These are phyloP conservation scores for Halocynthia aurantium DNA, from an alignment of 23 tunicate genomes.

Conservation along the genomic window DNA sequence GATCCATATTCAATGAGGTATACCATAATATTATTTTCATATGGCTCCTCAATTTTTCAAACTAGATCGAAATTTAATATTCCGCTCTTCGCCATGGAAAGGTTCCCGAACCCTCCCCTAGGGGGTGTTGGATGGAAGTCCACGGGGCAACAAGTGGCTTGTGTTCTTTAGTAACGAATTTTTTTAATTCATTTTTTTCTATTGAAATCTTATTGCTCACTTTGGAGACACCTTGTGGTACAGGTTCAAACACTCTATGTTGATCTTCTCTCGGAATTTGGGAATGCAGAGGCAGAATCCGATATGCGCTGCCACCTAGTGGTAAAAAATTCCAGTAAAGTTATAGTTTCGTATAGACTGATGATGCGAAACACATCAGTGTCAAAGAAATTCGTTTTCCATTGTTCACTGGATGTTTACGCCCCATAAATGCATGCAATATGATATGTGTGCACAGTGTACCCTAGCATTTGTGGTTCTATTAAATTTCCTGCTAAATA, in stretches of 20 bases:
- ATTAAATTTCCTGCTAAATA: too few relatives aligned
- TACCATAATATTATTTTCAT: too few relatives aligned
- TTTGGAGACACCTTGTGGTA: slow-evolving; percentile 82
- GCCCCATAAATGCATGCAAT: too few relatives aligned
- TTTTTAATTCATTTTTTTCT: too few relatives aligned
- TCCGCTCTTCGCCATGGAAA: too few relatives aligned
- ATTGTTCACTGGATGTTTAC: too few relatives aligned
- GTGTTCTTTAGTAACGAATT: background rate
- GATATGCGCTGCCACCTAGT: slow-evolving; percentile 57
- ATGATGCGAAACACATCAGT: background rate
- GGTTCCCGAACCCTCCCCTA: background rate
- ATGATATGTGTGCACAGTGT: too few relatives aligned
- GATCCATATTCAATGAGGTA: too few relatives aligned
- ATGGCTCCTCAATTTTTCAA: too few relatives aligned
- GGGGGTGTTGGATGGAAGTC: background rate
- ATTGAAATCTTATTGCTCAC: background rate
- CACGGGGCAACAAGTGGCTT: background rate
- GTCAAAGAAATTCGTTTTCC: too few relatives aligned
- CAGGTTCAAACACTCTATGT: slow-evolving; percentile 76
- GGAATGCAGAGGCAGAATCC: slow-evolving; percentile 84
- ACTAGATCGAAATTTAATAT: too few relatives aligned
- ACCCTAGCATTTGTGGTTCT: too few relatives aligned
- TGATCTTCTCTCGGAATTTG: slow-evolving; percentile 98
- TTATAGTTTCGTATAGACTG: background rate
- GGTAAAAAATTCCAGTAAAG: background rate